phyloP scores from a whole-genome alignment of 2,113 vertebrate genomes.

The Leucoraja erinaceus region DNA sequence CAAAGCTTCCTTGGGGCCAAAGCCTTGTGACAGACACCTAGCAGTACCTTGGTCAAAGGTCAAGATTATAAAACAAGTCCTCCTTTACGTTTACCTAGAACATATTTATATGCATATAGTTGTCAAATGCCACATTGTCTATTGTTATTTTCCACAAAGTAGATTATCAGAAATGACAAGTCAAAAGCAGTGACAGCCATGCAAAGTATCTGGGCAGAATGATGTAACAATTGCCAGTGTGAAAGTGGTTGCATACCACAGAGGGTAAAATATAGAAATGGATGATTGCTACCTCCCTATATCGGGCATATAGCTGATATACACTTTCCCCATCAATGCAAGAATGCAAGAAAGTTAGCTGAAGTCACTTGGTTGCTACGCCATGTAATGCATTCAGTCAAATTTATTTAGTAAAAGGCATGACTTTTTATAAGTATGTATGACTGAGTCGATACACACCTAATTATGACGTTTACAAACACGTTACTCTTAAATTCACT shows the following conservation, averaged over 20 bases:
- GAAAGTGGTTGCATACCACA: not conserved
- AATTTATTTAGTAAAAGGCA: not conserved
- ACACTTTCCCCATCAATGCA: not conserved
- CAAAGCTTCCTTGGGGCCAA: not conserved
- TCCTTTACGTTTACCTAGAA: not conserved
- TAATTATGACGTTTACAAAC: not conserved
- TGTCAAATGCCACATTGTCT: not conserved
- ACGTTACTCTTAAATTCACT: not conserved
- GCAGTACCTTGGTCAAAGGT: not conserved
- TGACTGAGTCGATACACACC: not conserved
- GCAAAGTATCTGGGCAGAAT: not conserved
- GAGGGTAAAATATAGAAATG: not conserved
- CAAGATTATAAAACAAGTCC: not conserved
- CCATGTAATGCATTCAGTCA: not conserved
- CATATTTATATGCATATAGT: not conserved
- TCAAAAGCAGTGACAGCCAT: not conserved
- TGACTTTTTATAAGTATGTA: not conserved
- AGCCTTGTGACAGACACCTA: not conserved
- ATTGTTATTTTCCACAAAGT: not conserved
- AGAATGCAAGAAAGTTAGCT: not conserved
- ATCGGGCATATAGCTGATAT: not conserved
- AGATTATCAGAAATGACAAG: not conserved
- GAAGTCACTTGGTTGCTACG: not conserved
- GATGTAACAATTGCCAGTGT: not conserved
- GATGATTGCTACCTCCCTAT: not conserved